Evolutionary conservation across 2,113 vertebrate genomes (phyloP), one percentile per base, ranked within the genome.

Genomic region (Azemiops feae): DNA sequence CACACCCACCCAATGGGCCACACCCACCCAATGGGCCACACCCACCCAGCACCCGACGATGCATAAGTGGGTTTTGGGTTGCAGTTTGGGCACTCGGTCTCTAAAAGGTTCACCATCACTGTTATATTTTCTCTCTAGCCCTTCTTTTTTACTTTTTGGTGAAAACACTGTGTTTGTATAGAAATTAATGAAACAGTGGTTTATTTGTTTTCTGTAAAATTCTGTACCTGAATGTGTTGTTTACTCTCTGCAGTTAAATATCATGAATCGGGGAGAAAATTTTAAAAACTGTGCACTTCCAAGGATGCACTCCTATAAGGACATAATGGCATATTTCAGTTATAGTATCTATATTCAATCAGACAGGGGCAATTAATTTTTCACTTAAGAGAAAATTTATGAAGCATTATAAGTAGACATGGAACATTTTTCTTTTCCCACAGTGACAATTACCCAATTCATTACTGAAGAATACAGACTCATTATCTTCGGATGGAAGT

Each of bases 331-430:
- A 92, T 94, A 92, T 27, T 93, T 34, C 23, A 91, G 0, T 9
- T 87, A 92, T 0, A 45, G 25, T 91, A 89, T 14, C 47, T 10
- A 23, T 14, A 92, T 43, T 88, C 92, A 93, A 89, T 91, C 25
- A 93, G 89, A 85, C 91, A 58, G 69, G 91, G 69, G 88, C 53
- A 0, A 94, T 93, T 92, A 89, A 92, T 50, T 92, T 81, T 93
- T 91, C 45, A 88, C 88, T 93, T 64, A 52, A 93, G 85, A 93
- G 91, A 93, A 60, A 95, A 64, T 94, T 93, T 93, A 93, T 34
- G 20, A 91, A 55, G 53, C 58, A 69, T 47, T 92, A 74, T 87
- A 90, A 88, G 53, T 7, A 0, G 5, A 89, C 92, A 95, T 45
- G 0, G 94, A 96, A 93, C 55, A 50, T 91, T 93, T 64, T 90